Evolutionary conservation across 1,140 invertebrate species (phyloP), one percentile per base, ranked within the genome.

Genomic region (Megalopta genalis): DNA sequence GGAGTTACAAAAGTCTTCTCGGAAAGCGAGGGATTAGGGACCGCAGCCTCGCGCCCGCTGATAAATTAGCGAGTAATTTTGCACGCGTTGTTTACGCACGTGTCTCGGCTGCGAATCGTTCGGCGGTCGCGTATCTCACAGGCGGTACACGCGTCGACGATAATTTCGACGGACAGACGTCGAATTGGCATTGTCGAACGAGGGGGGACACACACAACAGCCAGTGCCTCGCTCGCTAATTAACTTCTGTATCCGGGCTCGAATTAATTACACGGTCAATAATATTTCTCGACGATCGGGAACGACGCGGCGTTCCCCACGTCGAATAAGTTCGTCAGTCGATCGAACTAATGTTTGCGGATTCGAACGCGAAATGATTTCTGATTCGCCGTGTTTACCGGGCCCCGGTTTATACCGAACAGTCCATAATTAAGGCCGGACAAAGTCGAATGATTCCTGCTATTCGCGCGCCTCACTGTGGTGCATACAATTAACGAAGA

Each of bases 351-450:
- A 7, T 57, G 54, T 57, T 57, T 57, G 54, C 54, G 54, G 21
- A 57, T n/a, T 9, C 54, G 21, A 21, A 6, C 0, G n/a, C 54
- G 18, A 57, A n/a, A 21, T 57, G 54, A n/a, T 57, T n/a, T 6
- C 54, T n/a, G 18, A 57, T 57, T 57, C 54, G 21, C 6, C 54
- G 54, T 57, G 54, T 57, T 57, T 57, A n/a, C 54, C 54, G n/a
- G 54, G 6, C 21, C 0, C n/a, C 21, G 9, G 54, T 57, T 57
- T 57, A 57, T 57, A n/a, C 7, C 54, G 54, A 57, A 57, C 21
- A 57, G 54, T 57, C 54, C 54, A 57, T 57, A 57, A 57, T 57
- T 57, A n/a, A 9, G 54, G 21, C 54, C n/a, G 54, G n/a, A 57
- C 54, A n/a, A 57, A 57, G 54, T 57, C 18, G n/a, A 57, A 57